phyloP scores from a whole-genome alignment of 1,140 invertebrate genomes.

The Bombus balteatus region DNA sequence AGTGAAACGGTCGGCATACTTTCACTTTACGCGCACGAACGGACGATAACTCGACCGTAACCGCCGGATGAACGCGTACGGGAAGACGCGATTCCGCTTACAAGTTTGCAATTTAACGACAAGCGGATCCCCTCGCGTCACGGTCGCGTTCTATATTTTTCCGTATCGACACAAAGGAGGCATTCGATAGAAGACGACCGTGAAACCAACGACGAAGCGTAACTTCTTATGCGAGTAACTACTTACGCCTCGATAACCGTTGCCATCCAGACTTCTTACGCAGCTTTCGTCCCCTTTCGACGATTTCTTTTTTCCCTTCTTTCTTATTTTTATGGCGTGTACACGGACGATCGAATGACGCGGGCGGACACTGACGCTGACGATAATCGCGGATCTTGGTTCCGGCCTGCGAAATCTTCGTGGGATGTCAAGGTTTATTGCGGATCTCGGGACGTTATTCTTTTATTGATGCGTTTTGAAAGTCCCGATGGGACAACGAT shows the following conservation, averaged over 20 bases:
- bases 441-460: slow-evolving; percentile 1
- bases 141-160: slow-evolving; percentile 24
- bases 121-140: neutral
- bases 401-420: slow-evolving; percentile 1
- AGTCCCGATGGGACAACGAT: neutral
- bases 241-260: slow-evolving; percentile 42
- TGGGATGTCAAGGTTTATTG: neutral
- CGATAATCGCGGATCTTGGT: slow-evolving; percentile 42
- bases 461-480: neutral
- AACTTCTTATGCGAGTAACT: slow-evolving; percentile 54
- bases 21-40: slow-evolving; percentile 69
- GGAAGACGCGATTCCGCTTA: slow-evolving; percentile 66
- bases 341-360: neutral
- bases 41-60: slow-evolving; percentile 69
- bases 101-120: slow-evolving; percentile 69
- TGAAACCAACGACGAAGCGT: slow-evolving; percentile 21
- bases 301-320: neutral
- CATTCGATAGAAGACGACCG: slow-evolving; percentile 21
- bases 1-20: slow-evolving; percentile 63
- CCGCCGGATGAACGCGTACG: slow-evolving; percentile 60
- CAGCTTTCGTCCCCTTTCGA: too few species aligned
- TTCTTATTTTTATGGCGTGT: slow-evolving; percentile 43
- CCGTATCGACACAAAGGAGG: slow-evolving; percentile 30
- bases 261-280: neutral
- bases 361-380: slow-evolving; percentile 30